Conservation (phyloP, 2,888 invertebrate species). For the Erebia palarica region DNA sequence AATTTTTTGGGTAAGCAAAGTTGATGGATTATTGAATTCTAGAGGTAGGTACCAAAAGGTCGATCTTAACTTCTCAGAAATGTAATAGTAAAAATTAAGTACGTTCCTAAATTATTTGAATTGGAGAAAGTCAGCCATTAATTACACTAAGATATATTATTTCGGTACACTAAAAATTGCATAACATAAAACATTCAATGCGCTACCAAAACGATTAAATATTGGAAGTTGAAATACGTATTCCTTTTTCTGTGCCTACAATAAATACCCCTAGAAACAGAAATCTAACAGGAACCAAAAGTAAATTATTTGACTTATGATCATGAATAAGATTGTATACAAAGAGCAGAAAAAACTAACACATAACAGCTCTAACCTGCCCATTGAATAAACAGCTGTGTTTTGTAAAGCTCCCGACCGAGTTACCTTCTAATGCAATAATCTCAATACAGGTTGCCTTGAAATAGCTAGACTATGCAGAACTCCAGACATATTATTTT, state of each 20-base stretch:
- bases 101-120: too few relatives aligned
- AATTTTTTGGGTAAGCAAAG: too few relatives aligned
- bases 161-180: too few relatives aligned
- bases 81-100: too few relatives aligned
- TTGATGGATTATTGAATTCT: too few relatives aligned
- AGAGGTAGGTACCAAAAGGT: too few relatives aligned
- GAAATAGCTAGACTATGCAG: constrained; percentile 68
- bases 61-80: too few relatives aligned
- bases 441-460: constrained; percentile 73
- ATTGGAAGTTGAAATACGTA: not conserved
- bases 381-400: constrained; percentile 62
- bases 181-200: too few relatives aligned
- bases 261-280: constrained; percentile 11
- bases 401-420: constrained; percentile 59
- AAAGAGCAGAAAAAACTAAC: constrained; percentile 29
- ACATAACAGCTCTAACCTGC: constrained; percentile 43
- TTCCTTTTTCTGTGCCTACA: not conserved
- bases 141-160: too few relatives aligned
- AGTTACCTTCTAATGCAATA: constrained; percentile 64
- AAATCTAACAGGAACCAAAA: constrained; percentile 19
- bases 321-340: constrained; percentile 25
- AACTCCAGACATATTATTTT: constrained; percentile 65
- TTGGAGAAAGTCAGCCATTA: too few relatives aligned
- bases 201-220: too few relatives aligned
- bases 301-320: constrained; percentile 40